Evolutionary conservation across 1,140 invertebrate species (phyloP), one percentile per base, ranked within the genome.

Genomic region (Lasioglossum baleicum): DNA sequence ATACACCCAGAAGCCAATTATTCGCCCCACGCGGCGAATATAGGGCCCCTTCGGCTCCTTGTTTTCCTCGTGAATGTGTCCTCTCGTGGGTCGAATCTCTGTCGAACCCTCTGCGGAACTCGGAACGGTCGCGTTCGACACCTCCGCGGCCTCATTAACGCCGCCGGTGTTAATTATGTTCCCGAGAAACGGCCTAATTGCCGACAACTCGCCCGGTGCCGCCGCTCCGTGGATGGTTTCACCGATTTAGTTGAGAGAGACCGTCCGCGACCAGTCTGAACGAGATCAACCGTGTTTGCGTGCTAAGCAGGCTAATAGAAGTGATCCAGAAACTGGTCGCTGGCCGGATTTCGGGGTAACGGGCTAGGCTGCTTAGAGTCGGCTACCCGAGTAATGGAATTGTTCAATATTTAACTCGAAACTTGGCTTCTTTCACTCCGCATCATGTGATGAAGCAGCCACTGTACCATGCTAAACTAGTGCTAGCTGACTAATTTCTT

Each of bases 111-210:
- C 76, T 68, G 22, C 75, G 60, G 74, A 84, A 88, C 83, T 85
- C 84, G 84, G n/a, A 88, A 81, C 86, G 83, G 80, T 77, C 82
- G 82, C 78, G 69, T 88, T 88, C 89, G 83, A 91, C 91, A 91
- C 90, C 88, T 92, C 76, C 71, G 81, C 86, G 88, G 81, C 81
- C 89, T 91, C 88, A 91, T 93, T 92, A 92, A 92, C 91, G 88
- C 91, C 72, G 44, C 44, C 22, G 79, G 87, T 78, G 91, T 93
- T 93, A 92, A 93, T 91, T 92, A 91, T 89, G 90, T 91, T 90
- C 86, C 80, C 81, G 74, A 79, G 81, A 81, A 87, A 80, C 87
- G 73, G 87, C 87, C 91, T 92, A 92, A 92, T 92, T 92, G 90
- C 89, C 89, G 88, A 89, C 91, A 90, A 91, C 72, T 77, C 63